phyloP scores from a whole-genome alignment of 2,888 invertebrate species.

The Caenorhabditis macrosperma region DNA sequence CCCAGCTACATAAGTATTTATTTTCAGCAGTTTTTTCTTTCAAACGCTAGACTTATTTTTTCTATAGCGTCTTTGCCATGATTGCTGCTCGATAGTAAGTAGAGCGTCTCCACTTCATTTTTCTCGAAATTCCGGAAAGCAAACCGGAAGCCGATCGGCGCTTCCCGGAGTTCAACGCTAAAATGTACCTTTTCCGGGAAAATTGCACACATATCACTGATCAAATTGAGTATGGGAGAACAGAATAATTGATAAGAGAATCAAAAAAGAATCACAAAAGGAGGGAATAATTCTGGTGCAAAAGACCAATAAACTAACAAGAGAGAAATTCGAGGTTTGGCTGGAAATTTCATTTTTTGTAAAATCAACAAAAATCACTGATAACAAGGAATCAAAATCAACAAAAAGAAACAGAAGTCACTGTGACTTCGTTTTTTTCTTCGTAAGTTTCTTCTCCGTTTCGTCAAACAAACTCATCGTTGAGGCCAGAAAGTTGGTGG shows the following conservation, averaged over 20 bases:
- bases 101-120: no score
- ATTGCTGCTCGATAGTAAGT: no score
- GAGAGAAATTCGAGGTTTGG: not conserved
- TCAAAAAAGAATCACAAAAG: not conserved
- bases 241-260: not conserved
- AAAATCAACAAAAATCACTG: no score
- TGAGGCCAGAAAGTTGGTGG: slow-evolving; percentile 15
- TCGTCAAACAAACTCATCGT: slow-evolving; percentile 15
- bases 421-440: slow-evolving; percentile 1
- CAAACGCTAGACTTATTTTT: no score
- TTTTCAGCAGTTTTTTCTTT: not conserved
- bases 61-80: no score
- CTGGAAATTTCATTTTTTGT: not conserved
- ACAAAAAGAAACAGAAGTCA: not conserved
- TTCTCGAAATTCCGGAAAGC: not conserved
- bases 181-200: slow-evolving; percentile 13
- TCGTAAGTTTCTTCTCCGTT: not conserved
- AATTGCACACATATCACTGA: not conserved
- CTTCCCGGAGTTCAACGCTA: slow-evolving; percentile 7
- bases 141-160: no score
- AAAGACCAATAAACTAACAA: not conserved
- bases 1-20: no score
- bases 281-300: not conserved
- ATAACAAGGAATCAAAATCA: not conserved
- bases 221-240: not conserved